Conservation (phyloP, 64 coral and sea anemone species). For the Stylophora pistillata region DNA sequence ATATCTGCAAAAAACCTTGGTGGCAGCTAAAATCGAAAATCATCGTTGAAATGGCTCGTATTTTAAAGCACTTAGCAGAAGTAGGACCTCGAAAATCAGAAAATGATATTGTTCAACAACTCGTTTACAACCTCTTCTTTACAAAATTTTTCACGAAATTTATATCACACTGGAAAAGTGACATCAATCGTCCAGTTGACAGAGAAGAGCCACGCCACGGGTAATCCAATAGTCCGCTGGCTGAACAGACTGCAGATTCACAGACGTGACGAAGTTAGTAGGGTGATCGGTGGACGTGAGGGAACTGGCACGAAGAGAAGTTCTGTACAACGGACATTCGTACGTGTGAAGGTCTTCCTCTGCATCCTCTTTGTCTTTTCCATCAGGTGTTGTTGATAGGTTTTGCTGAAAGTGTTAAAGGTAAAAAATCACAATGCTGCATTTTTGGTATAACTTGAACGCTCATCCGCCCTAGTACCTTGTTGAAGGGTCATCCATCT, state of each 20-base stretch:
- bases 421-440: not conserved
- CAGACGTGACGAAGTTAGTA: conserved; percentile 85
- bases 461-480: not conserved
- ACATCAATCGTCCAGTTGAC: conserved; percentile 83
- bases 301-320: conserved; percentile 86
- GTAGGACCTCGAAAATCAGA: too few species aligned
- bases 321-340: conserved; percentile 91
- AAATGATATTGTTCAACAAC: too few species aligned
- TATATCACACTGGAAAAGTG: not conserved
- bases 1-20: too few species aligned
- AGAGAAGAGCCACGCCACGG: conserved; percentile 90
- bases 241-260: conserved; percentile 72
- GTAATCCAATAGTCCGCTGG: conserved; percentile 89
- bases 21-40: too few species aligned
- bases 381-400: conserved; percentile 4
- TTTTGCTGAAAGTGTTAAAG: not conserved
- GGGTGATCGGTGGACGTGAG: conserved; percentile 83
- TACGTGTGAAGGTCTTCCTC: conserved; percentile 64
- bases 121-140: too few species aligned
- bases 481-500: not conserved
- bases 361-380: conserved; percentile 44
- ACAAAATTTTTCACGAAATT: too few species aligned
- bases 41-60: too few species aligned
- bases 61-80: too few species aligned
- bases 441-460: not conserved